phyloP scores from a whole-genome alignment of 1,140 invertebrate species.

The Melanaphis sacchari region DNA sequence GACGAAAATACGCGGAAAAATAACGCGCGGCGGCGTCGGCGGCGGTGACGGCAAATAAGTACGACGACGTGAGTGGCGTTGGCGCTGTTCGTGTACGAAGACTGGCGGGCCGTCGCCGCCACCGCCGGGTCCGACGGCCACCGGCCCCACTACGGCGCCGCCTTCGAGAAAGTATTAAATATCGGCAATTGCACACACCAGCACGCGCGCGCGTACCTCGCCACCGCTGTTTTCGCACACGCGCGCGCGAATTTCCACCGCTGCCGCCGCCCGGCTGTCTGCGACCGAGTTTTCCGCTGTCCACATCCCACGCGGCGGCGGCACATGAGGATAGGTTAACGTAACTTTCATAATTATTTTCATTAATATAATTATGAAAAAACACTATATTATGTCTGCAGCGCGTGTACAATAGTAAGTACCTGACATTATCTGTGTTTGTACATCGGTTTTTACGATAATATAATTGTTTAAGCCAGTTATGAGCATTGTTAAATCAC shows the following conservation, averaged over 20 bases:
- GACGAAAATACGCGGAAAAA: not conserved
- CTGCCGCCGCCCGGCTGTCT: not conserved
- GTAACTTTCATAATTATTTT: not conserved
- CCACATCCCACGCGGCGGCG: not conserved
- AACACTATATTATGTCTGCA: not conserved
- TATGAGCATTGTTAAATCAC: not conserved
- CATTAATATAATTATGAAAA: not conserved
- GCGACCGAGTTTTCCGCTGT: not conserved
- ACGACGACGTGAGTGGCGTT: not conserved
- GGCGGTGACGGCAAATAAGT: not conserved
- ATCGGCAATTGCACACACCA: conserved; percentile 47
- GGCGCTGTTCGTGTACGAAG: conserved; percentile 45
- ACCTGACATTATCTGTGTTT: not conserved
- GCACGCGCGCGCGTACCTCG: conserved; percentile 39
- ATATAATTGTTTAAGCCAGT: not conserved
- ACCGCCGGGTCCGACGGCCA: conserved; percentile 32
- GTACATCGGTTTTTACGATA: not conserved
- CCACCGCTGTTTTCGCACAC: not conserved
- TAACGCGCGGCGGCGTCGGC: not conserved
- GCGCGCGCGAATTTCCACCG: conserved; percentile 24
- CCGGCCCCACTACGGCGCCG: conserved; percentile 53
- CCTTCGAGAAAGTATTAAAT: conserved; percentile 54
- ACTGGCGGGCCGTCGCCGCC: conserved; percentile 35
- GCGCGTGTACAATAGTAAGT: not conserved
- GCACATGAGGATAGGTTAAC: not conserved